Evolutionary conservation across 2,888 invertebrate species (phyloP).

Genomic region (Choreutis nemorana): DNA sequence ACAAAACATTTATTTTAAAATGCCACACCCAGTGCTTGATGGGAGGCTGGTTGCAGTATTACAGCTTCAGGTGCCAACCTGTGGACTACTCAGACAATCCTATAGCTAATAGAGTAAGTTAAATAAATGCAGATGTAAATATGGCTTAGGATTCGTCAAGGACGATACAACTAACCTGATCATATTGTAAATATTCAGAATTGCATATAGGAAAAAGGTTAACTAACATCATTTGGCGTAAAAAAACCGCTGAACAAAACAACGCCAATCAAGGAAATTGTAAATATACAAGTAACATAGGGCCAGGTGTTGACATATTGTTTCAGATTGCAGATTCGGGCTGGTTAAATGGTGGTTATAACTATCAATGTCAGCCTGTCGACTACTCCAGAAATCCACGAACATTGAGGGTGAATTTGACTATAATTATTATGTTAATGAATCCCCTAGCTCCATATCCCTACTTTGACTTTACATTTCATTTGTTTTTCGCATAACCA

Average conservation of each 20-base stretch:
- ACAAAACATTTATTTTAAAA: slow-evolving; percentile 33
- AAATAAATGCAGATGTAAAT: slow-evolving; percentile 10
- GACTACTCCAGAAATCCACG: slow-evolving; percentile 92
- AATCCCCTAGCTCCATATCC: no score
- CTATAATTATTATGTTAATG: slow-evolving; percentile 18
- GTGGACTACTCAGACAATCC: slow-evolving; percentile 87
- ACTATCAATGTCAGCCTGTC: slow-evolving; percentile 95
- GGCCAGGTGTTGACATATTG: slow-evolving; percentile 59
- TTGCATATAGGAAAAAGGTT: no score
- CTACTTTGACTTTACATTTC: no score
- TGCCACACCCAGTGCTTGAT: slow-evolving; percentile 75
- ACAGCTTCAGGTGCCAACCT: slow-evolving; percentile 90
- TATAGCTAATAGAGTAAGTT: slow-evolving; percentile 84
- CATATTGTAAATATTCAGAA: slow-evolving; percentile 43
- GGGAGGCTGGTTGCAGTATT: slow-evolving; percentile 91
- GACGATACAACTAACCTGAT: slow-evolving; percentile 34
- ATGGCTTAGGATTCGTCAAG: slow-evolving; percentile 14
- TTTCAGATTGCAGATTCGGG: slow-evolving; percentile 90
- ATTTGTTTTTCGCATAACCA: no score
- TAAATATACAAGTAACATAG: slow-evolving; percentile 31
- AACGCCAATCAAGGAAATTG: no score
- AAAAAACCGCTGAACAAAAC: no score
- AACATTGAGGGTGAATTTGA: slow-evolving; percentile 89
- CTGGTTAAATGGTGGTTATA: slow-evolving; percentile 96
- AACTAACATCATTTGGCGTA: no score